Base-by-base conservation (phyloP, 2,888 invertebrate genomes). In the Heliconius cydno region DNA sequence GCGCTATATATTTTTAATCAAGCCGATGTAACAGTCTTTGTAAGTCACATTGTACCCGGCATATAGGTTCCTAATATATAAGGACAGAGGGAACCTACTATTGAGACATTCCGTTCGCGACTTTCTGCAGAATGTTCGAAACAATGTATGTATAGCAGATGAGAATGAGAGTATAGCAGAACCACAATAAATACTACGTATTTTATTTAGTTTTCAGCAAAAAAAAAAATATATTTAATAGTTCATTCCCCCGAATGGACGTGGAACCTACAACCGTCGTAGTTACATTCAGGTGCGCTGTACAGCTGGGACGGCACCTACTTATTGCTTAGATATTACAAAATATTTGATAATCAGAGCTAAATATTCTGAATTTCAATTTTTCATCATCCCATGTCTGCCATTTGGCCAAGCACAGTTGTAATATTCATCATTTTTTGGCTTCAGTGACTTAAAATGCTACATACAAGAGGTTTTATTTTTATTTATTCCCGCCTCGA, bases 371-470 rank as follows among this genome's bases (percentile, higher is more conserved):
- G n/a, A 60, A 60, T 60, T 73, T 60, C n/a, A 73, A 79, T 80
- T 76, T 77, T 84, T 85, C 79, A 73, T 70, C 73, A 74, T 41
- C 60, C n/a, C 87, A 83, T 84, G 83, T 84, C 84, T 83, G 84
- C 85, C 88, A 90, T 90, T 93, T 92, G 91, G 92, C 92, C 84
- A 84, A 85, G 87, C 85, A 87, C 85, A 90, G 88, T 89, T 93
- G 91, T 89, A 92, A 92, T 92, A 93, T 93, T 92, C 91, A 93
- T 93, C 91, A 93, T 92, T 87, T 86, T 90, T 89, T 91, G 90
- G 92, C 92, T 89, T 88, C 88, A 86, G 88, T 89, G 89, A 91
- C 91, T 91, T 92, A 92, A 93, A 94, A 92, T 91, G 90, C 89
- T 89, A 90, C 92, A 91, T 92, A 90, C 91, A 84, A 90, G 87